Evolutionary conservation across 2,113 vertebrate genomes (phyloP).

Genomic region (Castor canadensis): DNA sequence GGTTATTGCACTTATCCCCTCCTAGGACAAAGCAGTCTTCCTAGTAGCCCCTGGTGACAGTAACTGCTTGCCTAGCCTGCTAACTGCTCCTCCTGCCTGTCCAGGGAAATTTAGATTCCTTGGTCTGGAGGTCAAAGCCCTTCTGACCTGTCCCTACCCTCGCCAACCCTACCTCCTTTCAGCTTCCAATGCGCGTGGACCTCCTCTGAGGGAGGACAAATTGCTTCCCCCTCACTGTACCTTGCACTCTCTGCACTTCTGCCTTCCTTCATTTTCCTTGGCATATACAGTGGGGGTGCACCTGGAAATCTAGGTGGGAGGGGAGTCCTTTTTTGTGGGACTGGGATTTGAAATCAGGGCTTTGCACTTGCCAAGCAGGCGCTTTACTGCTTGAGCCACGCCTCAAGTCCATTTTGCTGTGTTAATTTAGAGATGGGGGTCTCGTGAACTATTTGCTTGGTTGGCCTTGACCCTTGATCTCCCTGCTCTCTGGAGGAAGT

Average conservation of each 20-base stretch:
- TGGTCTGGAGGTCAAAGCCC: not conserved
- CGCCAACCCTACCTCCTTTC: not conserved
- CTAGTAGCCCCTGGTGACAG: not conserved
- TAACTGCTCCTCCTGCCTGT: not conserved
- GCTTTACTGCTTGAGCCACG: too few species aligned
- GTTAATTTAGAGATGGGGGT: too few species aligned
- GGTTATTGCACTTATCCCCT: accelerated
- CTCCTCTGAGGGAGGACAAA: accelerated
- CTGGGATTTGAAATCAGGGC: too few species aligned
- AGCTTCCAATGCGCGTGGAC: not conserved
- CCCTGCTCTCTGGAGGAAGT: not conserved
- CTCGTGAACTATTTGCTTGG: too few species aligned
- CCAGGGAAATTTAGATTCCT: not conserved
- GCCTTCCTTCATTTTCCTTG: not conserved
- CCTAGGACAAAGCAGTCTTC: not conserved
- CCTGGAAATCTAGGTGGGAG: accelerated
- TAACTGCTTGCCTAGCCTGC: not conserved
- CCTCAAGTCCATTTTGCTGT: too few species aligned
- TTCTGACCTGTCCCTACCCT: not conserved
- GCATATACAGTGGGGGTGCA: too few species aligned
- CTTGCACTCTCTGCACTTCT: accelerated
- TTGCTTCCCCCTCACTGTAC: accelerated
- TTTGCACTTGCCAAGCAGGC: too few species aligned
- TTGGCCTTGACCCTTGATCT: too few species aligned
- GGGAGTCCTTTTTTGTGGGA: not conserved